phyloP scores from a whole-genome alignment of 2,888 invertebrate genomes.

The Trachelus troglodyta region DNA sequence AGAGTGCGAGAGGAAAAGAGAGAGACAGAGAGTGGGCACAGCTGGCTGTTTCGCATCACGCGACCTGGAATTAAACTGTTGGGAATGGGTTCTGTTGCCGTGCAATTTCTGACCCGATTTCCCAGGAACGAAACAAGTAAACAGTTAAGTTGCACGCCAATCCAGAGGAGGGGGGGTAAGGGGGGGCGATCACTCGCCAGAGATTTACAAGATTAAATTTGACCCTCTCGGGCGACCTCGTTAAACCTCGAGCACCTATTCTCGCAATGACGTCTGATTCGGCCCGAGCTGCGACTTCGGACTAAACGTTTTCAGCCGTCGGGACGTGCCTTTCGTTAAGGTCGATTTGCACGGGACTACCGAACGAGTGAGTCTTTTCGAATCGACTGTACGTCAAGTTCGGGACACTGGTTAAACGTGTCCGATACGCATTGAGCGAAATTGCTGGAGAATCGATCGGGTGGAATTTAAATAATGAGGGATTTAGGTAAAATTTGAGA shows the following conservation, averaged over 20 bases:
- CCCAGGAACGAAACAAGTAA: neutral
- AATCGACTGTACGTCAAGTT: constrained; percentile 34
- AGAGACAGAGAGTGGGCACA: neutral
- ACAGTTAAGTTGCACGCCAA: constrained; percentile 1
- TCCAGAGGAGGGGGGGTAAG: neutral
- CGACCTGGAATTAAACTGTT: constrained; percentile 6
- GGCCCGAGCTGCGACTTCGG: too few species aligned
- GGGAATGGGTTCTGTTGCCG: neutral
- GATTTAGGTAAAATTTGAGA: too few species aligned
- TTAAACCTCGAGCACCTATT: too few species aligned
- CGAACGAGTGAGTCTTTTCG: constrained; percentile 43
- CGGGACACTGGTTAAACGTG: constrained; percentile 26
- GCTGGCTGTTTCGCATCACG: constrained; percentile 4
- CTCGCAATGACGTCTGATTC: too few species aligned
- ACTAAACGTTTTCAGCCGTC: neutral
- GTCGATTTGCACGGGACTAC: constrained; percentile 40
- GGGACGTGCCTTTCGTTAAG: constrained; percentile 30
- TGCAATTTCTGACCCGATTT: neutral
- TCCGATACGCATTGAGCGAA: too few species aligned
- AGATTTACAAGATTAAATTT: too few species aligned
- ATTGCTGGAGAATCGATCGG: too few species aligned
- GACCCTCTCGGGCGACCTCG: too few species aligned
- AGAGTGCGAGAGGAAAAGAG: too few species aligned
- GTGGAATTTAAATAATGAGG: too few species aligned
- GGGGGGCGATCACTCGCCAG: too few species aligned